Evolutionary conservation across 2,797 vertebrate genomes (phyloP), one percentile per base, ranked within the genome.

Genomic region (Micropoecilia bifurca): DNA sequence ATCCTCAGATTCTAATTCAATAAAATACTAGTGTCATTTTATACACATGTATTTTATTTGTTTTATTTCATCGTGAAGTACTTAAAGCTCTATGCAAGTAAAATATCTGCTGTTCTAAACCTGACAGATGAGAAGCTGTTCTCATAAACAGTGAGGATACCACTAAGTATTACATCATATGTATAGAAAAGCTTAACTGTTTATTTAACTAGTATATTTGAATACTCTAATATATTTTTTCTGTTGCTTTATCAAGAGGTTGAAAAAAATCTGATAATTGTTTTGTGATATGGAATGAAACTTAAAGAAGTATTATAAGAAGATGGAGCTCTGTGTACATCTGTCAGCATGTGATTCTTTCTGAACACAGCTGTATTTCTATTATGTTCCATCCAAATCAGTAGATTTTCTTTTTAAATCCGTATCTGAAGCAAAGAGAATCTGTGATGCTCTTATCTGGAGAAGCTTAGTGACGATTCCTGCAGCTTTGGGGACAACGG

Each of bases 371-470:
- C 43, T 46, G 68, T 71, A 46, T 28, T 45, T 30, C 25, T 7
- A 9, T 43, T n/a, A 28, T 13, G n/a, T 12, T 41, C 39, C 6
- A 25, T 69, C 39, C 43, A 45, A 71, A 16, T 71, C 41, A 45
- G 22, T 39, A 39, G 9, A 25, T 53, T 74, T 18, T 53, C 73
- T 55, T 25, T 16, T 72, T 68, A 25, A 39, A 36, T 36, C 46
- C 2, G 10, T 50, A 50, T 36, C 71, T 36, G 30, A 50, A 73
- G 33, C 8, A 66, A 33, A 45, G n/a, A 46, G 13, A 71, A 71
- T 71, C 25, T 71, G 68, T 71, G 39, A 71, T 71, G 41, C 13
- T 69, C 33, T 43, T 69, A 43, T 69, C 66, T 43, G 66, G 22
- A 46, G 14, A 46, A 16, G 6, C 45, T 46, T 46, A 12, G 25